Conservation (phyloP, 2,888 invertebrate genomes). For the Cremastinae sp. region DNA sequence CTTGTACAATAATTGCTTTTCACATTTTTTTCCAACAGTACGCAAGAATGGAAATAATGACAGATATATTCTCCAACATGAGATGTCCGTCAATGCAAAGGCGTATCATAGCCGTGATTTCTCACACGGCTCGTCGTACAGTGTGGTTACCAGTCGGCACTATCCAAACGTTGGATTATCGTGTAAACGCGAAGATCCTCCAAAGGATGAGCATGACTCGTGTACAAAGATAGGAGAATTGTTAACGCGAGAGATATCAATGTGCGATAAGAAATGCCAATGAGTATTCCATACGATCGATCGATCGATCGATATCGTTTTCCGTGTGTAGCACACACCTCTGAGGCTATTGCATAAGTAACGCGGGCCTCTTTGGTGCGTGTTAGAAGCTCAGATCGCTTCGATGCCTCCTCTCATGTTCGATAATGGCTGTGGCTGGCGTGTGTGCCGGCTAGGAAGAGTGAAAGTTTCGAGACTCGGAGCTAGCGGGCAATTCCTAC, state of each 20-base stretch:
- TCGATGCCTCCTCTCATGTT: conserved; percentile 32
- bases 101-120: too few relatives aligned
- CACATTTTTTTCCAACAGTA: too few relatives aligned
- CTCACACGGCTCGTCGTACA: too few relatives aligned
- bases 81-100: too few relatives aligned
- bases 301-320: conserved; percentile 46
- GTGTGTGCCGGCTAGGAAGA: conserved; percentile 56
- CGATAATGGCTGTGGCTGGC: conserved; percentile 34
- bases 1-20: too few relatives aligned
- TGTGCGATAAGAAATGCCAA: conserved; percentile 49
- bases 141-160: too few relatives aligned
- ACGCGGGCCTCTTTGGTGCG: conserved; percentile 59
- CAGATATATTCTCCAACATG: too few relatives aligned
- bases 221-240: conserved; percentile 45
- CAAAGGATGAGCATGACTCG: conserved; percentile 25
- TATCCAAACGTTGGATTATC: too few relatives aligned
- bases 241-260: conserved; percentile 56
- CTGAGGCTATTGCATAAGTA: conserved; percentile 52
- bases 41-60: too few relatives aligned
- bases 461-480: conserved; percentile 63
- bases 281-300: conserved; percentile 54
- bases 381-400: conserved; percentile 49
- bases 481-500: conserved; percentile 59
- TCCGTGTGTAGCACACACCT: not conserved
- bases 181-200: not conserved